Base-by-base conservation (phyloP, 1,140 invertebrate species). In the Penaeus vannamei region DNA sequence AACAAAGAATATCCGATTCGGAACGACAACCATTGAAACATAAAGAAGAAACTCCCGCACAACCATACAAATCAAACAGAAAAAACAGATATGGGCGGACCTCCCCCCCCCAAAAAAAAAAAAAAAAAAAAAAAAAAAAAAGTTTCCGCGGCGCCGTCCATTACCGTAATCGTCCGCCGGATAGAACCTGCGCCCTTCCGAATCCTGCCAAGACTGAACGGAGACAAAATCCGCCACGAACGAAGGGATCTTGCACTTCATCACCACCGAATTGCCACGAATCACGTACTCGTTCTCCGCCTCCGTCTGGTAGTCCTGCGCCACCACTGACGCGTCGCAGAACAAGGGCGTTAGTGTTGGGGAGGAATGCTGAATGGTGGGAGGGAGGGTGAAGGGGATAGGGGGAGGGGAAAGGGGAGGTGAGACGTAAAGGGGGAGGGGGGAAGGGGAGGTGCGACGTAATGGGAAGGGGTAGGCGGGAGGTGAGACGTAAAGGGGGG, bases 211-310 rank as follows among this genome's bases (percentile, higher is more conserved):
- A 14, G 96, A 96, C 53, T 97, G 94, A 90, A 98, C 96, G 91
- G 94, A 95, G 46, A 99, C 96, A 93, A 98, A 98, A 94, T 98
- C 97, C 76, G 96, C 96, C 79, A 98, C 97, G 93, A 97, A 98
- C 66, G 96, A 97, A 32, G 97, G 97, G 91, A 98, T 96, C 92
- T 96, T 96, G 94, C 98, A 98, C 93, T 97, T 97, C 92, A 98
- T 94, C 87, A 98, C 96, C 83, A 97, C 97, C 79, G 97, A 96
- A 93, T 98, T 98, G 87, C 97, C 97, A 90, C 96, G 94, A 91
- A 98, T 98, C 26, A 96, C 97, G 93, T 98, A 98, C 92, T 98
- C 97, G 93, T 98, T 97, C 93, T 97, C 97, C 72, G 97, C 96
- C 93, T 97, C 96, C 66, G 96, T 96, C 93, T 97, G 96, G 93